phyloP scores from a whole-genome alignment of 2,797 vertebrate species.

The Sitta carolinensis region DNA sequence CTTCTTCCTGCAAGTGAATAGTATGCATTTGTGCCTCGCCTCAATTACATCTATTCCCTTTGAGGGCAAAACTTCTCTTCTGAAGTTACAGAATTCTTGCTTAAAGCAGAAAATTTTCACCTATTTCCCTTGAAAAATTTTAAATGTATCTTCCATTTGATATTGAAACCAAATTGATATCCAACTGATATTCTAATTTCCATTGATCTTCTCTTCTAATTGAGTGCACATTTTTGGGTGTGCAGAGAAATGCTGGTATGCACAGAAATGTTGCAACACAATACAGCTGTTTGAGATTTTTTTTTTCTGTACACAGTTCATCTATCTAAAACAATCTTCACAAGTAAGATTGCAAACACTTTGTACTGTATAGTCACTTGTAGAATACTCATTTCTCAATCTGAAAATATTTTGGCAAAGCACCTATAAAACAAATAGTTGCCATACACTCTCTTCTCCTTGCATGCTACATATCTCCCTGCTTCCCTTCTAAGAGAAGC shows the following conservation, averaged over 20 bases:
- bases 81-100: neutral
- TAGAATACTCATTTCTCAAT: neutral
- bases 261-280: neutral
- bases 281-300: neutral
- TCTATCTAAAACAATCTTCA: neutral
- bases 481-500: neutral
- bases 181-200: neutral
- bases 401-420: neutral
- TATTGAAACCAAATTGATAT: neutral
- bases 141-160: neutral
- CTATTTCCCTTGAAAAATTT: neutral
- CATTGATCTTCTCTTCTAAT: neutral
- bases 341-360: neutral
- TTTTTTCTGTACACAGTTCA: neutral
- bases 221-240: neutral
- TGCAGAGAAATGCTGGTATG: neutral
- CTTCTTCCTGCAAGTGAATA: neutral
- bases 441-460: neutral
- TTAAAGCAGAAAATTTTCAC: neutral
- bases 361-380: neutral
- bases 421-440: neutral
- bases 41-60: neutral
- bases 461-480: neutral
- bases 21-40: neutral
- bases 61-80: neutral